Base-by-base conservation (phyloP, 2,888 invertebrate genomes). In the Nemotelus pantherinus region DNA sequence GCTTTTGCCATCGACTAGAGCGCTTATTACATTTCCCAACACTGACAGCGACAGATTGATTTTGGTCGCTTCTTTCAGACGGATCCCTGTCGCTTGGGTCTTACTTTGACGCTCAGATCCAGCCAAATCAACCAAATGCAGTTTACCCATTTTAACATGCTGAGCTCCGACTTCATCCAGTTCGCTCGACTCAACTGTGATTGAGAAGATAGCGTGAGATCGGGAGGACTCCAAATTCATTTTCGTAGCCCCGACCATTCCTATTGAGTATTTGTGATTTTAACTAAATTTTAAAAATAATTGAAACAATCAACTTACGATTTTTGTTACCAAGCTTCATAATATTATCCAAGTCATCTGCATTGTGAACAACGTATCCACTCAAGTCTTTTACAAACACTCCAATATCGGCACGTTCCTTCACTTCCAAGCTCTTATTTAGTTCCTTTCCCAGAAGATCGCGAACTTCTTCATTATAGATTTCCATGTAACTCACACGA, bases 381-480 rank as follows among this genome's bases (percentile, higher is more conserved):
- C 97, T 95, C 25, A 99, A 90, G 86, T 99, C 99, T 87, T 98
- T 98, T 0, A 99, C 98, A 86, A 98, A 99, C 3, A 99, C 98
- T 2, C 99, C 98, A 80, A 98, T 94, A 84, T 99, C 98, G 0
- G 97, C 94, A 3, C 98, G 89, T 87, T 99, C 99, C 86, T 98
- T 96, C 1, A 99, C 95, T 87, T 98, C 97, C 10, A 98, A 88
- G 83, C 93, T 93, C 83, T 91, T 92, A 82, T 92, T 93, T 50
- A 96, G 95, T 86, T 97, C 95, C 86, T 95, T 95, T 4, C 94
- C 94, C 3, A 99, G 89, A 63, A 99, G 89, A 88, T 99, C 99
- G 45, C 98, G 91, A 0, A 99, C 97, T 87, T 99, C 99, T 87
- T 99, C 99, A 87, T 99, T 99, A 88, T 99, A 99, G 80, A 99